Base-by-base conservation (phyloP, 2,888 invertebrate species). In the Melanotus villosus region DNA sequence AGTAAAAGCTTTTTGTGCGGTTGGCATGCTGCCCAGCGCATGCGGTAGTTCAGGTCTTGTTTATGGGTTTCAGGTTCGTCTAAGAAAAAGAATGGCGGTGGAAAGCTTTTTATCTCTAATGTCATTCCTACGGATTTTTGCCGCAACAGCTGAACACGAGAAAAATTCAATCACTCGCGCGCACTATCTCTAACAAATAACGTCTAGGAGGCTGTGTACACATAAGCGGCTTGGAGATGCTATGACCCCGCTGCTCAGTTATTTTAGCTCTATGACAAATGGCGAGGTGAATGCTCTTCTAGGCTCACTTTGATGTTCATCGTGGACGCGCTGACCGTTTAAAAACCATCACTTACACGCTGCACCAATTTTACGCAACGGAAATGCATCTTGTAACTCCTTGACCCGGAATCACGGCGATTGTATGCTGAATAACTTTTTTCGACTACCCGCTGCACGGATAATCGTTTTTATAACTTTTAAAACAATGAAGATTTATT, bases 201-300 rank as follows among this genome's bases (percentile, higher is more conserved):
- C 26, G 26, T 26, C 26, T 26, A 26, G 26, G 4, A 26, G 26
- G 26, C 26, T 7, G 26, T 7, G 26, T 26, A 3, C 7, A 47
- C 47, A 47, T 4, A 47, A 6, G 47, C 47, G 23, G 12, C 36
- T n/a, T n/a, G n/a, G n/a, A n/a, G n/a, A 43, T 43, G 19, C 43
- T 47, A 6, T 50, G 62, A 62, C 50, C 62, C 50, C 32, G 34
- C 32, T 12, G 41, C 52, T 63, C 57, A 56, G 58, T 59, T 64
- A 68, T 68, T 68, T 68, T 68, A 57, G 63, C 57, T 43, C 19
- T 32, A 64, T 68, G 68, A 68, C 68, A 68, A 68, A 68, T 59
- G 54, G 41, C 58, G 68, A 68, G 68, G 68, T 68, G 68, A 68
- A 68, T 34, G 68, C 58, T 68, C 68, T 64, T 32, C 4, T 19